These are phyloP conservation scores for Perdita meconis DNA, from an alignment of 2,888 invertebrate genomes.

Conservation along the genomic window DNA sequence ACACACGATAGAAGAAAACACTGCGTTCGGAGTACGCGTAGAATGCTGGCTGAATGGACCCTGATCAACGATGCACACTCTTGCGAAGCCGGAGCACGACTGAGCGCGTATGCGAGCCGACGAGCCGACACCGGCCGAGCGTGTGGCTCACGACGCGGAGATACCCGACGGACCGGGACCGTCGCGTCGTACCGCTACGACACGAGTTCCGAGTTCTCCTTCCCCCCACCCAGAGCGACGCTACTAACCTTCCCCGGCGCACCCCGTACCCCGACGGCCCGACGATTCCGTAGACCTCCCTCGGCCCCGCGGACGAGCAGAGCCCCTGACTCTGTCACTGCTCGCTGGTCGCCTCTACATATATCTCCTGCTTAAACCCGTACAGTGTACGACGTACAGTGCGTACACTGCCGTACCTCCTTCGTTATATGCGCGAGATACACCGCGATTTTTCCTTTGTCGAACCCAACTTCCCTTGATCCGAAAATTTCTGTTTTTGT, in stretches of 20 bases:
- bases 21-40: not conserved
- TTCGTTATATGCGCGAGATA: slow-evolving; percentile 46
- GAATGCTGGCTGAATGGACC: not conserved
- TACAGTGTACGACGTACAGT: too few relatives aligned
- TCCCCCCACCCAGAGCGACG: slow-evolving; percentile 39
- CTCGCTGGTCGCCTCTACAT: slow-evolving; percentile 20
- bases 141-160: slow-evolving; percentile 68
- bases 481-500: too few relatives aligned
- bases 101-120: slow-evolving; percentile 72
- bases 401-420: too few relatives aligned
- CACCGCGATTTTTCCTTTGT: slow-evolving; percentile 69
- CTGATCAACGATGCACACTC: slow-evolving; percentile 56
- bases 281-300: slow-evolving; percentile 10
- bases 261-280: slow-evolving; percentile 31
- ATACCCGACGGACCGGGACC: slow-evolving; percentile 74
- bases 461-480: too few relatives aligned
- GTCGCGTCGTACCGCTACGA: slow-evolving; percentile 74
- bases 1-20: slow-evolving; percentile 42
- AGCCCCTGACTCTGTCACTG: slow-evolving; percentile 26
- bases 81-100: slow-evolving; percentile 78
- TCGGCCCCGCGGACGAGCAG: too few relatives aligned
- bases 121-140: slow-evolving; percentile 70
- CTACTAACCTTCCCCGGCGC: not conserved
- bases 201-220: slow-evolving; percentile 72
- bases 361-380: slow-evolving; percentile 55